Evolutionary conservation across 2,113 vertebrate genomes (phyloP), one percentile per base, ranked within the genome.

Genomic region (Actenoides lindsayi): DNA sequence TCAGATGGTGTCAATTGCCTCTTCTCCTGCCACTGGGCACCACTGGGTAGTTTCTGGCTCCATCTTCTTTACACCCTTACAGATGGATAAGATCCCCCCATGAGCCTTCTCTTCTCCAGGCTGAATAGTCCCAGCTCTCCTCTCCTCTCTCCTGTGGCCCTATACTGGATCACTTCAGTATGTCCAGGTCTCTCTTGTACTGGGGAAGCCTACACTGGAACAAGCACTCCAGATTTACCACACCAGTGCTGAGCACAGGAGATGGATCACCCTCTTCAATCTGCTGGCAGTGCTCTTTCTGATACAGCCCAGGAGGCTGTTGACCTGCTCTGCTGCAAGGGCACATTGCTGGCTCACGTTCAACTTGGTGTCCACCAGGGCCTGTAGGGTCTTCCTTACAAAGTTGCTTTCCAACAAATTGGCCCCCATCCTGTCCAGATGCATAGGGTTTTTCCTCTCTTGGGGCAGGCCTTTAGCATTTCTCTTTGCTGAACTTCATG

Each of bases 41-140:
- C 46, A 70, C 39, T 53, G 17, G 9, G 18, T 59, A 79, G 71
- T 41, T 53, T 79, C 37, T 85, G 28, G 1, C 11, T 78, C 28
- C 12, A 13, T 59, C 18, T 50, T 62, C 27, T 82, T 78, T 75
- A 35, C 19, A 44, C 5, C 11, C n/a, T 11, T 23, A 57, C 3
- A 20, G 2, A 4, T 6, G 7, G 16, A 44, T 33, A 54, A 88
- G 28, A 6, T 39, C 0, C 3, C 3, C 11, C 11, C 6, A 13
- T 11, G 35, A 67, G 10, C 13, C 6, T 74, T 60, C 19, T 79
- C 21, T n/a, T 63, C 24, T 62, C n/a, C 21, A 41, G 4, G 25
- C 2, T 87, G 33, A n/a, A 56, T 5, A 69, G 5, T 21, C 13
- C 4, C 33, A 69, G 3, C 4, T 75, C 48, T 84, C 15, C 24